phyloP scores from a whole-genome alignment of 2,113 vertebrate species.

The Pedionomus torquatus region DNA sequence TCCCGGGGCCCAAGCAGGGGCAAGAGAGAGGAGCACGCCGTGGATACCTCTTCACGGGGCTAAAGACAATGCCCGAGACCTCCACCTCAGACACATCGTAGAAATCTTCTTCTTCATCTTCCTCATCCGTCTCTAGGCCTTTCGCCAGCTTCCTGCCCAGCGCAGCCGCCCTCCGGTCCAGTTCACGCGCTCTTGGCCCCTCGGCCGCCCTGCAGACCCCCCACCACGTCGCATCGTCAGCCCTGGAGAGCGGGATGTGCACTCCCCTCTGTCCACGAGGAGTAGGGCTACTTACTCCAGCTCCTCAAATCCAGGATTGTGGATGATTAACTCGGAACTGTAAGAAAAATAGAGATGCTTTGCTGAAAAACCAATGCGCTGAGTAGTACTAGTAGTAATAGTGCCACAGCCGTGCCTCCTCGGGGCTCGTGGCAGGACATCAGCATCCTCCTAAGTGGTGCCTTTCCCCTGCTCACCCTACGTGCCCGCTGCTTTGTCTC shows the following conservation, averaged over 20 bases:
- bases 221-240: rapidly evolving
- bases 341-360: background rate
- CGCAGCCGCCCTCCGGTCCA: constrained; percentile 76
- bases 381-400: no score
- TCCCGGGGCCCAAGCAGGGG: background rate
- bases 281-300: constrained; percentile 75
- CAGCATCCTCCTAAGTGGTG: background rate
- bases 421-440: background rate
- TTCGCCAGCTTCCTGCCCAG: constrained; percentile 82
- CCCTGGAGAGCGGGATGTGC: rapidly evolving
- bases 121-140: constrained; percentile 76
- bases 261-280: background rate
- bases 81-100: constrained; percentile 83
- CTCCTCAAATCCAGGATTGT: constrained; percentile 82
- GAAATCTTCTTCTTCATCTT: constrained; percentile 80
- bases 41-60: constrained; percentile 84
- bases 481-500: background rate
- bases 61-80: constrained; percentile 78
- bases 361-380: background rate
- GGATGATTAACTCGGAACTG: constrained; percentile 82
- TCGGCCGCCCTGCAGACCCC: background rate
- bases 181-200: background rate
- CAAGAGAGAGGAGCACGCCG: background rate
- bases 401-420: background rate
- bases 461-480: background rate